A percentile compares a stretch with the other conserved stretches of the same genome.
phyloP scores from a whole-genome alignment of 2,888 invertebrate genomes.

The Sycophila texana region DNA sequence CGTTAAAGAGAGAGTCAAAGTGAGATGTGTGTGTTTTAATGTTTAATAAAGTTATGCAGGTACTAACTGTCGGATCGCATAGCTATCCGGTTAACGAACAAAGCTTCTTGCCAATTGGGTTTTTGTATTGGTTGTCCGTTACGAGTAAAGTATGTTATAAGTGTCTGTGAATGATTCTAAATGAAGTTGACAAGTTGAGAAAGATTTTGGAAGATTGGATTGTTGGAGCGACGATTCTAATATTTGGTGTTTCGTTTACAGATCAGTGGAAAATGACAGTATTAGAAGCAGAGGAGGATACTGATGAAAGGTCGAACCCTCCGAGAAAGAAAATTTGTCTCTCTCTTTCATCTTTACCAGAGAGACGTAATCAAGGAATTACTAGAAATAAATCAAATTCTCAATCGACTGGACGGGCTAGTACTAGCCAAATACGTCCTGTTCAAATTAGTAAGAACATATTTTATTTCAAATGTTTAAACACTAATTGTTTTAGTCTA shows the following conservation, averaged over 20 bases:
- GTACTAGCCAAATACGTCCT: slow-evolving; percentile 54
- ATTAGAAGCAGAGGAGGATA: slow-evolving; percentile 76
- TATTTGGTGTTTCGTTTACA: slow-evolving; percentile 55
- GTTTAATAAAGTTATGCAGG: neutral
- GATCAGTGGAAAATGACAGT: slow-evolving; percentile 78
- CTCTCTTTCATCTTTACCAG: slow-evolving; percentile 67
- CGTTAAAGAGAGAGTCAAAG: neutral
- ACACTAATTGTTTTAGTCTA: too few relatives aligned
- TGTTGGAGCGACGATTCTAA: neutral
- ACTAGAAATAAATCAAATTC: slow-evolving; percentile 51
- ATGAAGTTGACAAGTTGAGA: neutral
- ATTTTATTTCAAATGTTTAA: neutral
- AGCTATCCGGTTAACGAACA: neutral
- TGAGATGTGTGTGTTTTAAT: neutral
- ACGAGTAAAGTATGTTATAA: neutral
- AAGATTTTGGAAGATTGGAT: neutral
- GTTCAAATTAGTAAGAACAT: slow-evolving; percentile 46
- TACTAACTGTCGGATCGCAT: too few relatives aligned
- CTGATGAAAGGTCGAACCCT: slow-evolving; percentile 75
- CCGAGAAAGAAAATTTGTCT: slow-evolving; percentile 76
- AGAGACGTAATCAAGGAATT: slow-evolving; percentile 53
- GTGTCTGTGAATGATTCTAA: neutral
- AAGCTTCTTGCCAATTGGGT: too few relatives aligned
- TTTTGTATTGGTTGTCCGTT: too few relatives aligned
- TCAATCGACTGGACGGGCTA: slow-evolving; percentile 53